A percentile compares a stretch with the other conserved stretches of the same genome.
Conservation (phyloP, 1,140 invertebrate genomes). For the Neodiprion pinetum region DNA sequence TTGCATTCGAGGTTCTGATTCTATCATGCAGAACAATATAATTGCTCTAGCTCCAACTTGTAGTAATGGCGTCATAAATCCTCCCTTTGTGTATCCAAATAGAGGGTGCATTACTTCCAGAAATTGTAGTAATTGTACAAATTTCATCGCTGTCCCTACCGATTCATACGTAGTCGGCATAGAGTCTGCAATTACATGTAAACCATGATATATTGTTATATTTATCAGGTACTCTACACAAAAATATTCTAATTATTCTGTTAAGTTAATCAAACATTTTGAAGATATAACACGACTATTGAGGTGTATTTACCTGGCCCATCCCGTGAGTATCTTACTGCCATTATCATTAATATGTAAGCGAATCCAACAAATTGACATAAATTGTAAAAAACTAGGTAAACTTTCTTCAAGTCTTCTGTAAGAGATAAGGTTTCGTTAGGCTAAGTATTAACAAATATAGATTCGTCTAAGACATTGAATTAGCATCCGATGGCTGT, state of each 20-base stretch:
- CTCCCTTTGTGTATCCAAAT: slow-evolving; percentile 86
- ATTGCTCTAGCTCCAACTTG: slow-evolving; percentile 82
- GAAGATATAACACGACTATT: not conserved
- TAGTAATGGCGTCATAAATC: slow-evolving; percentile 67
- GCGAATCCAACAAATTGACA: slow-evolving; percentile 89
- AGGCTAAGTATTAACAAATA: not conserved
- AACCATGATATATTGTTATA: slow-evolving; percentile 13
- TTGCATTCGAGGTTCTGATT: slow-evolving; percentile 86
- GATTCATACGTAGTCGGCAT: slow-evolving; percentile 76
- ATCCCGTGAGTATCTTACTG: slow-evolving; percentile 76
- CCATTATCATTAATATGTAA: slow-evolving; percentile 79
- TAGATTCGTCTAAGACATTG: too few species aligned
- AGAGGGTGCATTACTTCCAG: slow-evolving; percentile 90
- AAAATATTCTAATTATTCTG: slow-evolving; percentile 11
- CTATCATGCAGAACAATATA: slow-evolving; percentile 84
- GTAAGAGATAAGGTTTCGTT: slow-evolving; percentile 50
- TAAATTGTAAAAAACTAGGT: slow-evolving; percentile 89
- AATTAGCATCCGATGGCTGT: too few species aligned
- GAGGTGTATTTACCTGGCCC: slow-evolving; percentile 66
- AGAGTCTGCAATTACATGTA: slow-evolving; percentile 65
- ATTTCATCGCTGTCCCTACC: slow-evolving; percentile 82
- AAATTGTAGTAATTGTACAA: slow-evolving; percentile 82
- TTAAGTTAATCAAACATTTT: too few species aligned
- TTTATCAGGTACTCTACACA: slow-evolving; percentile 24
- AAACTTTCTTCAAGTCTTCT: slow-evolving; percentile 85